Base-by-base conservation (phyloP, 2,797 vertebrate genomes). In the Muraenolepis orangiensis region DNA sequence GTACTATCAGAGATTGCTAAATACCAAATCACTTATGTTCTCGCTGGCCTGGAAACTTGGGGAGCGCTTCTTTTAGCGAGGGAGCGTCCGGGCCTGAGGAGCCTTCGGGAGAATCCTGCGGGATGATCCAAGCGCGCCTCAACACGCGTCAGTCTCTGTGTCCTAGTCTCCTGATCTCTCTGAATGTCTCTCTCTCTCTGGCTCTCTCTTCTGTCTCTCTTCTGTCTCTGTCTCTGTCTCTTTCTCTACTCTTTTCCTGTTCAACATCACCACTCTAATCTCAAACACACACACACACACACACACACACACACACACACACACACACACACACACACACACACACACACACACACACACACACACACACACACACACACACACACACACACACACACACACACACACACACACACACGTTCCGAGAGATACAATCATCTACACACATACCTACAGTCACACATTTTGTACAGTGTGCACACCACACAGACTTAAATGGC, bases 201-300 rank as follows among this genome's bases (percentile, higher is more conserved):
- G 16, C 46, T n/a, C 46, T n/a, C 40, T 14, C 40, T 3, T 42
- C 14, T 42, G 13, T 42, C 40, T 10, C 38, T 40, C 38, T 40
- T 40, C 38, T 40, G 11, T 13, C 38, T 40, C 12, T n/a, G n/a
- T 40, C 38, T 40, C 38, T 40, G 11, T 70, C 20, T 4, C 29
- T 46, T 34, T 13, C 18, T 67, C 13, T n/a, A 31, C 13, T 30
- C 32, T 23, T 64, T 74, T 77, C 81, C 72, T 76, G 72, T 3
- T n/a, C 66, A 84, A 82, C 77, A 82, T 73, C 51, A 72, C 81
- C 80, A 38, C n/a, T 38, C n/a, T 70, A 70, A 70, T 70, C 34
- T 23, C 11, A 8, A 34, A 12, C 32, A 23, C 64, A 29, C 6
- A 26, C 57, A 64, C 57, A 64, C 57, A 61, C 57, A 26, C 57